These are phyloP conservation scores for Nephila pilipes DNA, from an alignment of 1,140 invertebrate species.

Conservation along the genomic window DNA sequence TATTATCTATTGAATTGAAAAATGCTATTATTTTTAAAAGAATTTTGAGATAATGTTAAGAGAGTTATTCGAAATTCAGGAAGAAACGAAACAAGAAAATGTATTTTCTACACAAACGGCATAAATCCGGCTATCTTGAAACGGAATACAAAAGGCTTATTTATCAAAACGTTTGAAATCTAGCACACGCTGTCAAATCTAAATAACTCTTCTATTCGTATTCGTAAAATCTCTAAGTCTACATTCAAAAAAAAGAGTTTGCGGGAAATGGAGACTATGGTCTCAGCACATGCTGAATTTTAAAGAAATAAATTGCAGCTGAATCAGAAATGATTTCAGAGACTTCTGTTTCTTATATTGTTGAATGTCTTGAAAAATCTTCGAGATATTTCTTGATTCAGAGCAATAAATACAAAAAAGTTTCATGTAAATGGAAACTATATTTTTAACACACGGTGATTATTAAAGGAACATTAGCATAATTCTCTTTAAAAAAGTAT, in stretches of 20 bases:
- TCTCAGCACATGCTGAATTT: constrained; percentile 2
- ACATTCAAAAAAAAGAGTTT: background rate
- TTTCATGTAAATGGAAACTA: no score
- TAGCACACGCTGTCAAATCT: background rate
- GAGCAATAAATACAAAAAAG: no score
- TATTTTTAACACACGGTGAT: no score
- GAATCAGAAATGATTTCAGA: background rate
- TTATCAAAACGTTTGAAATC: background rate
- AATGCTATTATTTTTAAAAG: no score
- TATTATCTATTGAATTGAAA: no score
- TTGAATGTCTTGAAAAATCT: background rate
- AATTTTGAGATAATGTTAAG: no score
- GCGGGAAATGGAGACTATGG: background rate
- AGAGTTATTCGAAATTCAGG: no score
- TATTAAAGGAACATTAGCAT: no score
- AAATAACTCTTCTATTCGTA: constrained; percentile 2
- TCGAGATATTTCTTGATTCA: constrained; percentile 25
- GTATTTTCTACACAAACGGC: background rate
- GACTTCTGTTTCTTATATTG: background rate
- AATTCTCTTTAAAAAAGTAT: no score
- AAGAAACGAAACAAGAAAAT: background rate
- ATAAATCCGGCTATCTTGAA: constrained; percentile 1
- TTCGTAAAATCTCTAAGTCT: background rate
- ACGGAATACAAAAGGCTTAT: background rate
- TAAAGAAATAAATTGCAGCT: background rate